Evolutionary conservation across 2,797 vertebrate genomes (phyloP), one percentile per base, ranked within the genome.

Genomic region (Pterois miles): DNA sequence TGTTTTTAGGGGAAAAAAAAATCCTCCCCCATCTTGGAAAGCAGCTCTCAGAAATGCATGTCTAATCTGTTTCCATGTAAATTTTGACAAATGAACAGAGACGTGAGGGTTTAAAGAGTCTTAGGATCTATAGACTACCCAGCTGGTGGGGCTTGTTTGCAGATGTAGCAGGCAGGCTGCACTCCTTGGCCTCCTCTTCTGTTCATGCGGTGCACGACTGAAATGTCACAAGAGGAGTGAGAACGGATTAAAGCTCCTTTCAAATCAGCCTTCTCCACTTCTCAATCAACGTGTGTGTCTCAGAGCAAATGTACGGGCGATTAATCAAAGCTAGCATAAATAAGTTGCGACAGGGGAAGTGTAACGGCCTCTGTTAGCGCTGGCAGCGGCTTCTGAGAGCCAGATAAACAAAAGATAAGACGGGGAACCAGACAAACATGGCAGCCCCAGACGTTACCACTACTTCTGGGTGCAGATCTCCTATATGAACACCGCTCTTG

Each of bases 311-410:
- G 65, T 57, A 65, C 46, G 62, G 78, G 65, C 80, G 65, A 90
- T 90, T 87, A 86, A 90, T 92, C 89, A 92, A 76, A 80, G 77
- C 73, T 70, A 83, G 76, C 65, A 66, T 89, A 89, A 90, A 91
- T 84, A 88, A 22, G 50, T 70, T 56, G 64, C 65, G 84, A 82
- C 63, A 62, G 78, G 66, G 62, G 78, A 31, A 59, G 65, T 65
- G 63, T 74, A 75, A 84, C 65, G 76, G 64, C 56, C 58, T 82
- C 69, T 14, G 63, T 70, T 70, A 71, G 74, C 71, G 63, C 68
- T 90, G 87, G 81, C 89, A 68, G 65, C 16, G 10, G 71, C 38
- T 78, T 82, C 79, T 83, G 36, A 81, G 74, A 74, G 74, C 40
- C 78, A 82, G 82, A 93, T 88, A 76, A 81, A 88, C 59, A 66